Conservation (phyloP, 2,888 invertebrate genomes). For the Cryptus viduatorius region DNA sequence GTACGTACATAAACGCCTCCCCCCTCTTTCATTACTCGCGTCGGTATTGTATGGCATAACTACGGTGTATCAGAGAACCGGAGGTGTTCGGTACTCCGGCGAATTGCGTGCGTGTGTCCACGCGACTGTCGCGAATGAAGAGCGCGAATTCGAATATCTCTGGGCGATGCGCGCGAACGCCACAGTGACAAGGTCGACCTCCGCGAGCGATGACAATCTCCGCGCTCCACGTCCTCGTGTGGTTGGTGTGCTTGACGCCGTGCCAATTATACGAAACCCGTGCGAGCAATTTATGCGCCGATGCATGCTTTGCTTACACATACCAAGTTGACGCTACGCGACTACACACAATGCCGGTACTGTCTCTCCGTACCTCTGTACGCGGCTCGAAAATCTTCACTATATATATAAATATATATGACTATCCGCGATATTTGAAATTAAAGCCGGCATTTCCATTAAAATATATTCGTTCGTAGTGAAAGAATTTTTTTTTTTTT, state of each 20-base stretch:
- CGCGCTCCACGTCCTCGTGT: slow-evolving; percentile 52
- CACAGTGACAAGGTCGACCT: slow-evolving; percentile 72
- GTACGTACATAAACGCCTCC: slow-evolving; percentile 14
- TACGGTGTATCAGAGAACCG: slow-evolving; percentile 26
- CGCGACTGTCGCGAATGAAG: slow-evolving; percentile 59
- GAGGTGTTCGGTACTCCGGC: slow-evolving; percentile 37
- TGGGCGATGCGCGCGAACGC: slow-evolving; percentile 22
- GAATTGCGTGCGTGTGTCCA: slow-evolving; percentile 55
- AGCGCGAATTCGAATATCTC: slow-evolving; percentile 49
- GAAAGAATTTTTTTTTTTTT: slow-evolving; percentile 34
- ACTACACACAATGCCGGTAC: neutral
- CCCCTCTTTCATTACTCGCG: neutral
- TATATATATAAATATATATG: neutral
- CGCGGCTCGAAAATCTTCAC: neutral
- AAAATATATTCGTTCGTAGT: slow-evolving; percentile 19
- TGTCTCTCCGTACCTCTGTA: no score
- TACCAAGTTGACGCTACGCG: slow-evolving; percentile 26
- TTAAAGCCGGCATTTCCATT: neutral
- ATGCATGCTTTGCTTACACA: slow-evolving; percentile 56
- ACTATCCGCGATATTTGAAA: neutral
- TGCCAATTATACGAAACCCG: slow-evolving; percentile 73
- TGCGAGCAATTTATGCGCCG: slow-evolving; percentile 72
- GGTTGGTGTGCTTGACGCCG: slow-evolving; percentile 58
- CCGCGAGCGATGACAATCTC: slow-evolving; percentile 72
- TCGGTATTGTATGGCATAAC: neutral